Conservation (phyloP, 2,797 vertebrate species). For the Propithecus deckenii region DNA sequence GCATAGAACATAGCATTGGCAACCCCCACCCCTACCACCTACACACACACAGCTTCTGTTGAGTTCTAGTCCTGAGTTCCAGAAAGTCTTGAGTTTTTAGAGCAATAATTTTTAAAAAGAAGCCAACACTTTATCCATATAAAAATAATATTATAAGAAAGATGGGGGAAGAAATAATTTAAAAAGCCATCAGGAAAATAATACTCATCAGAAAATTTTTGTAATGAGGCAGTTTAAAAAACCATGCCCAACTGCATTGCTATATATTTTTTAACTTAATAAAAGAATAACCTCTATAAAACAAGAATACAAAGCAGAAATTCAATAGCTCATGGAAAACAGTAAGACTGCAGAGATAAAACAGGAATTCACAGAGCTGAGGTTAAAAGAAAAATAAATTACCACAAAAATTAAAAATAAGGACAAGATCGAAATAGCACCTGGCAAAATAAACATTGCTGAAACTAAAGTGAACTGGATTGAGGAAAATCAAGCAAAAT, state of each 20-base stretch:
- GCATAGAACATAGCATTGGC: background rate
- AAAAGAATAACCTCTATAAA: background rate
- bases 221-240: background rate
- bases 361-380: background rate
- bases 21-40: background rate
- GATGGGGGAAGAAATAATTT: background rate
- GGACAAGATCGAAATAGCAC: background rate
- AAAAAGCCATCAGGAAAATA: background rate
- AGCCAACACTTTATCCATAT: background rate
- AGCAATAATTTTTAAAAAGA: background rate
- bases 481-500: background rate
- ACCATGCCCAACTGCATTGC: background rate
- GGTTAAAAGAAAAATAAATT: background rate
- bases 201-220: background rate
- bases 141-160: background rate
- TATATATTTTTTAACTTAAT: background rate
- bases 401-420: background rate
- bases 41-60: background rate
- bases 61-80: background rate
- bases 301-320: background rate
- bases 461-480: background rate
- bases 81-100: background rate
- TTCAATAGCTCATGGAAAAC: background rate
- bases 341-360: background rate
- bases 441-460: background rate